A percentile compares a stretch with the other conserved stretches of the same genome.
These are phyloP conservation scores for Xestia c-nigrum DNA, from an alignment of 2,888 invertebrate genomes.

Conservation along the genomic window DNA sequence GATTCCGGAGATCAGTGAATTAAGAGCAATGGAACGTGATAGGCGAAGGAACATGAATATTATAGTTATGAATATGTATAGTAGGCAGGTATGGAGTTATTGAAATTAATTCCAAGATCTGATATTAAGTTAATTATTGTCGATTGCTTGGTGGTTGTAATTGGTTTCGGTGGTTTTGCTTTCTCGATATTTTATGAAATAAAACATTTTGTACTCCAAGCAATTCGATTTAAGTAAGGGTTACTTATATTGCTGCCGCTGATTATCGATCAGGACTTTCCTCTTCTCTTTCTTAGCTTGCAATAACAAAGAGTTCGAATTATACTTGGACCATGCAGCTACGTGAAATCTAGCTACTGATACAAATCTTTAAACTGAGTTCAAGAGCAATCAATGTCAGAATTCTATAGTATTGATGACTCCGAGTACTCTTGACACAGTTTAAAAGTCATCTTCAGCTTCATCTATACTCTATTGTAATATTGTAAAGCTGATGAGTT, in stretches of 20 bases:
- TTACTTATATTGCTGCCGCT: not conserved
- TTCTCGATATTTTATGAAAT: not conserved
- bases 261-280: not conserved
- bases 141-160: not conserved
- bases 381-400: not conserved
- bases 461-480: too few relatives aligned
- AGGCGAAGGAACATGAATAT: constrained; percentile 2
- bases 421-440: not conserved
- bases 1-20: constrained; percentile 33
- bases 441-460: not conserved
- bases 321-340: too few relatives aligned
- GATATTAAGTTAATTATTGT: constrained; percentile 15
- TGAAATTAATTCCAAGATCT: constrained; percentile 20
- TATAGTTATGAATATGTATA: not conserved
- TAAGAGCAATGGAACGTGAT: constrained; percentile 27
- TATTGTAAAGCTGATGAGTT: too few relatives aligned
- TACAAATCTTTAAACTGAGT: too few relatives aligned
- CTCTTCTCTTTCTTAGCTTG: not conserved
- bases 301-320: not conserved
- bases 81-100: not conserved
- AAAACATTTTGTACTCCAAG: not conserved
- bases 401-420: not conserved
- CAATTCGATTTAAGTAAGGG: not conserved
- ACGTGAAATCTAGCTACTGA: not conserved
- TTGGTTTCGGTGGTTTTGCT: not conserved